Evolutionary conservation across 2,797 vertebrate genomes (phyloP).

Genomic region (Columba guinea): DNA sequence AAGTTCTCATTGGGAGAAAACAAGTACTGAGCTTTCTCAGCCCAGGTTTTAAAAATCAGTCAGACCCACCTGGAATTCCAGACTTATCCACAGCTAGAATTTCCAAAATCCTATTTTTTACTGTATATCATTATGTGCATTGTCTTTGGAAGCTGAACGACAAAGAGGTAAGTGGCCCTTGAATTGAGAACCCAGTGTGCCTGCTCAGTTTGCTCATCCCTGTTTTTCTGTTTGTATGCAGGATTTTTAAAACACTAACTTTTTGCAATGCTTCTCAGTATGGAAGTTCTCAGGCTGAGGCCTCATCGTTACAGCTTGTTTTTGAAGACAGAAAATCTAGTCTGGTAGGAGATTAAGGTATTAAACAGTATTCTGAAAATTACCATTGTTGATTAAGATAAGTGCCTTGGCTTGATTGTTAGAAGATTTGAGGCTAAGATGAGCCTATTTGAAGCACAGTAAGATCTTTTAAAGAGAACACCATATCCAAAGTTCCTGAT

Average conservation of each 20-base stretch:
- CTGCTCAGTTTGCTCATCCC: not conserved
- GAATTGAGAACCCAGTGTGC: not conserved
- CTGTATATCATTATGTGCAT: not conserved
- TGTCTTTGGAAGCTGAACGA: not conserved
- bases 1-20: not conserved
- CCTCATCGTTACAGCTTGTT: not conserved
- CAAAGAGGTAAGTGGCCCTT: not conserved
- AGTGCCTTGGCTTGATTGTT: not conserved
- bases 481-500: not conserved
- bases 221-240: not conserved
- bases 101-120: not conserved
- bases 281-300: not conserved
- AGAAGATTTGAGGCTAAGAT: not conserved
- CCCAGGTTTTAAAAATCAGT: not conserved
- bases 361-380: not conserved
- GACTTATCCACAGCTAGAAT: not conserved
- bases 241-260: not conserved
- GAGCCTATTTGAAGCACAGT: not conserved
- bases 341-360: not conserved
- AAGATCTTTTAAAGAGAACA: not conserved
- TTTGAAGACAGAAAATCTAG: not conserved
- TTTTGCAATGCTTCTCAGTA: not conserved
- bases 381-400: not conserved
- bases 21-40: not conserved
- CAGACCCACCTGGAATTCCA: not conserved